Conservation (phyloP, 2,797 vertebrate genomes). For the Sebastes wilsoni region DNA sequence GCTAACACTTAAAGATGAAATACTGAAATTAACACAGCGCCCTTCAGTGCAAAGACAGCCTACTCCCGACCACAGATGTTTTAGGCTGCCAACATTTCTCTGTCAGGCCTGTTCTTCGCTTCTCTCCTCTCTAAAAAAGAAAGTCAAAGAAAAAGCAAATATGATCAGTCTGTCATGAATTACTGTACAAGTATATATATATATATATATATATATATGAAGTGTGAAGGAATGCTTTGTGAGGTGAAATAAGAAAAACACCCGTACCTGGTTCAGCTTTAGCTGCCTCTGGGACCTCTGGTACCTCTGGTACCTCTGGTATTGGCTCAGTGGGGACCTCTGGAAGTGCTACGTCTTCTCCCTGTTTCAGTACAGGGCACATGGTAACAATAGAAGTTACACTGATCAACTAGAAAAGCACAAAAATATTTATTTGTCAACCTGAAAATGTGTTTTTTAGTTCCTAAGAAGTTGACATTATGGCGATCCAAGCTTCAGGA, state of each 20-base stretch:
- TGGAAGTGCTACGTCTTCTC: conserved; percentile 87
- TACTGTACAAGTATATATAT: not conserved
- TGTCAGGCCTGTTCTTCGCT: conserved; percentile 54
- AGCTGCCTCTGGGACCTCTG: conserved; percentile 71
- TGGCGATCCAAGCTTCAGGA: not conserved
- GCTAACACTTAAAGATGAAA: conserved; percentile 27
- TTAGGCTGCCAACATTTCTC: conserved; percentile 77
- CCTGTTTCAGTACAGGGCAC: conserved; percentile 52
- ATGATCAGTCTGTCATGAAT: not conserved
- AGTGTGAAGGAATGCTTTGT: not conserved
- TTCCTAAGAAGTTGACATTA: not conserved
- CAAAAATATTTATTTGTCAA: not conserved
- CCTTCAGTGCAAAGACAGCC: conserved; percentile 12
- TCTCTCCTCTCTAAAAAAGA: conserved; percentile 68
- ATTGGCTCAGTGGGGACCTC: conserved; percentile 87
- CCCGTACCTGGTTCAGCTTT: conserved; percentile 67
- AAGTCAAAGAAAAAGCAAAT: conserved; percentile 25
- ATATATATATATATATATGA: not conserved
- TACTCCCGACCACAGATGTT: conserved; percentile 15
- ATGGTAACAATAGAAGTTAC: not conserved
- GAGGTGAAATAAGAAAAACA: not conserved
- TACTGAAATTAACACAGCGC: conserved; percentile 10
- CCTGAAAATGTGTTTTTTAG: not conserved
- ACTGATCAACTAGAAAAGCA: not conserved
- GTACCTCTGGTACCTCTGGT: conserved; percentile 73